These are phyloP conservation scores for Aurelia aurita DNA, from an alignment of 30 jellyfish, hydroid and myxozoan species.

Conservation along the genomic window DNA sequence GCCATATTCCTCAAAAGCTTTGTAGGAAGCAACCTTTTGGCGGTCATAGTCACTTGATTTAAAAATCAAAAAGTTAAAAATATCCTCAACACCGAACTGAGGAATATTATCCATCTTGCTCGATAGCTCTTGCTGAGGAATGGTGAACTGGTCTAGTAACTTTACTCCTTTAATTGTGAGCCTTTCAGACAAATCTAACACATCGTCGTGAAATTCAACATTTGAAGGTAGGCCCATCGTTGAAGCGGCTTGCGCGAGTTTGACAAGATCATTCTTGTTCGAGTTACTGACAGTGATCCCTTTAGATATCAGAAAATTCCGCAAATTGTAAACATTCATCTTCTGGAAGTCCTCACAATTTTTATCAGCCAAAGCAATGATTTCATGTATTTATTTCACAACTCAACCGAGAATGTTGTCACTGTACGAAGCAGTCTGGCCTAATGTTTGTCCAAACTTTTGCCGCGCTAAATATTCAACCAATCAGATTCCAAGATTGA, in stretches of 20 bases:
- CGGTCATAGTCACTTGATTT: conserved; percentile 41
- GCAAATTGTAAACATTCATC: conserved; percentile 41
- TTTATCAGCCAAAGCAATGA: conserved; percentile 34
- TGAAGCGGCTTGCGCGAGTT: conserved; percentile 48
- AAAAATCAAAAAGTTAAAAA: conserved; percentile 45
- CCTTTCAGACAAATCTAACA: conserved; percentile 54
- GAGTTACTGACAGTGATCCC: conserved; percentile 35
- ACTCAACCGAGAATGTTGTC: conserved; percentile 15
- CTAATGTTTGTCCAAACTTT: conserved; percentile 35
- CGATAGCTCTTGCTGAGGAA: conserved; percentile 39
- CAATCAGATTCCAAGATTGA: conserved; percentile 32
- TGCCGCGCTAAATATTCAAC: conserved; percentile 40
- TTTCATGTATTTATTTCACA: conserved; percentile 12
- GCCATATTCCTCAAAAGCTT: conserved; percentile 25
- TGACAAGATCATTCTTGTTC: conserved; percentile 20
- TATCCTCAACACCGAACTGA: conserved; percentile 38
- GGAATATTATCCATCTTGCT: conserved; percentile 36
- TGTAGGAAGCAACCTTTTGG: conserved; percentile 48
- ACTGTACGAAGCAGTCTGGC: conserved; percentile 15
- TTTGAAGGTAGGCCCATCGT: conserved; percentile 51
- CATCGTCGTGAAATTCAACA: conserved; percentile 53
- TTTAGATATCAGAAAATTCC: conserved; percentile 32
- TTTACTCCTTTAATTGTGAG: conserved; percentile 45
- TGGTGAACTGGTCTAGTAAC: conserved; percentile 37
- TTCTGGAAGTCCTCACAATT: conserved; percentile 29